phyloP scores from a whole-genome alignment of 2,797 vertebrate species.

The Silurus lanzhouensis region DNA sequence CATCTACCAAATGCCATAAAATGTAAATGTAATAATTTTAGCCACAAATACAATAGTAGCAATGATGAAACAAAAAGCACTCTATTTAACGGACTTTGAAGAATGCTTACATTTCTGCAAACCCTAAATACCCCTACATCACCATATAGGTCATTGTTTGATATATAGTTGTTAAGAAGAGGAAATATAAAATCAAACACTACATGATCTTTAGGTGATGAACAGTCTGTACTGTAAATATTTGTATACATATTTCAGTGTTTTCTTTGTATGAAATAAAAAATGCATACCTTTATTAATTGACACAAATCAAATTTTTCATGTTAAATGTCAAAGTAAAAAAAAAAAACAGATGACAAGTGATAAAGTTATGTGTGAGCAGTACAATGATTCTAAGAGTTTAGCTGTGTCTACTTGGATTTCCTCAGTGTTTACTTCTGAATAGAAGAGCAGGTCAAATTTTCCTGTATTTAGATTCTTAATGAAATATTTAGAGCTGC shows the following conservation, averaged over 20 bases:
- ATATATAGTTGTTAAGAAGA: background rate
- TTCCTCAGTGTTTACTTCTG: background rate
- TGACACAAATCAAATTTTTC: no score
- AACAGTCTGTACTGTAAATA: background rate
- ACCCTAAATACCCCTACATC: background rate
- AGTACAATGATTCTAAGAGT: background rate
- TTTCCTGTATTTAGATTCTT: background rate
- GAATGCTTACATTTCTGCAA: background rate
- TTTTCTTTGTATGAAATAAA: no score
- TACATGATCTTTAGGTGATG: background rate
- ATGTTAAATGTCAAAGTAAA: no score
- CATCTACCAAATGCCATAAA: no score
- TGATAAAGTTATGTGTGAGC: background rate
- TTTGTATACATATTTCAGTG: no score
- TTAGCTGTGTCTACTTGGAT: background rate
- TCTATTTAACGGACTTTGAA: background rate
- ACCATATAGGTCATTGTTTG: background rate
- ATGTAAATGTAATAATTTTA: no score
- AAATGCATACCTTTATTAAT: no score
- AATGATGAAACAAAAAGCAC: background rate
- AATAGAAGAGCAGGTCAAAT: no score
- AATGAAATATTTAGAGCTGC: background rate
- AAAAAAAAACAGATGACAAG: background rate
- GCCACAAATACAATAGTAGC: background rate
- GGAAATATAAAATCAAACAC: background rate